Evolutionary conservation across 2,797 vertebrate genomes (phyloP).

Genomic region (Gymnocypris eckloni): DNA sequence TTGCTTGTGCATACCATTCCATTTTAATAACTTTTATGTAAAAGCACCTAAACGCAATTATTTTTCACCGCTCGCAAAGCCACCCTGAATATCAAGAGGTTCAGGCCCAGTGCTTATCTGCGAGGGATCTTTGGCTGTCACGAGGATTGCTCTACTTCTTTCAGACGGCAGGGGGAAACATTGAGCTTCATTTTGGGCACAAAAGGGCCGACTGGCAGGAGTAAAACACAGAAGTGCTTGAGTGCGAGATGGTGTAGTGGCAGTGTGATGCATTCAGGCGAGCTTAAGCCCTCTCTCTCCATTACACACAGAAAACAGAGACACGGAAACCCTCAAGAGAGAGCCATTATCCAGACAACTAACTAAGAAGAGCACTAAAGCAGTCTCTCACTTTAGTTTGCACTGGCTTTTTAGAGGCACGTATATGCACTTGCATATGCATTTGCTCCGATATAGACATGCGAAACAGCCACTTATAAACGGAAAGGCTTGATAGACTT

Average conservation of each 20-base stretch:
- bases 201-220: background rate
- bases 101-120: constrained; percentile 32
- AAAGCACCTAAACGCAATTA: constrained; percentile 61
- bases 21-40: constrained; percentile 63
- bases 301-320: constrained; percentile 52
- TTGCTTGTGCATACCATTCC: constrained; percentile 52
- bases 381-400: constrained; percentile 20
- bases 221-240: constrained; percentile 28
- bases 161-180: constrained; percentile 58
- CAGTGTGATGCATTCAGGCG: constrained; percentile 48
- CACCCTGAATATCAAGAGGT: constrained; percentile 52
- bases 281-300: constrained; percentile 55
- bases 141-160: background rate
- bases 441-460: background rate
- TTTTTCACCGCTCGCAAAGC: constrained; percentile 48
- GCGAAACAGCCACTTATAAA: background rate
- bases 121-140: constrained; percentile 12
- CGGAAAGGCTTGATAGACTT: background rate
- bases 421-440: background rate
- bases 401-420: constrained; percentile 28
- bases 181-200: constrained; percentile 40
- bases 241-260: constrained; percentile 45
- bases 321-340: constrained; percentile 49
- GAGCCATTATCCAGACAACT: constrained; percentile 60
- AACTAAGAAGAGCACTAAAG: constrained; percentile 52